Base-by-base conservation (phyloP, 2,797 vertebrate genomes). In the Crypturellus tataupa region DNA sequence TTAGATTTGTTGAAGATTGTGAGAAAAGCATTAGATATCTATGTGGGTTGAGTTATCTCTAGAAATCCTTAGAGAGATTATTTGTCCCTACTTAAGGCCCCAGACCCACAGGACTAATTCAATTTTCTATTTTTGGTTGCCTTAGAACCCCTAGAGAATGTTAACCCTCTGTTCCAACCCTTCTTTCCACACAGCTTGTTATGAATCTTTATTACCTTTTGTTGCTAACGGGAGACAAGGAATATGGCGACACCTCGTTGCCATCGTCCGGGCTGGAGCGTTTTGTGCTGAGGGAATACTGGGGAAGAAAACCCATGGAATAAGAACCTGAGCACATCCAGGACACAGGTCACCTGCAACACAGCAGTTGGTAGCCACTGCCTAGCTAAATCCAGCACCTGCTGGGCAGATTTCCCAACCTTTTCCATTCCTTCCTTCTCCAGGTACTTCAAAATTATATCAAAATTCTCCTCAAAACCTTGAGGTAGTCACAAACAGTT, bases 261-360 rank as follows among this genome's bases (percentile, higher is more conserved):
- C 99, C 98, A 37, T 99, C 99, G 29, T 99, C 99, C 0, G 99
- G 99, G 62, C 99, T 98, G 42, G 99, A 98, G 70, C 99, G 98
- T 90, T 99, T 99, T 47, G 99, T 97, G 96, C 99, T 99, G 77
- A 99, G 98, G 0, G 99, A 99, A 92, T 99, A 99, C 99, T 99
- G 91, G 31, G 1, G 3, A 35, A 77, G 56, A 29, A 80, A 93
- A 94, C 24, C 91, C 18, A 46, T 0, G 27, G 4, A 0, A 2
- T 63, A 37, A 95, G 85, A 37, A 44, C 8, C 7, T 14, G 2
- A 4, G 21, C 29, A 5, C 0, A 3, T 8, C 33, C 1, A 0
- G 31, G 37, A 11, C 24, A 12, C 2, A n/a, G 19, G 79, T 51
- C 35, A 21, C 82, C 33, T 6, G 1, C 73, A 88, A 3, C 0